Conservation (phyloP, 2,888 invertebrate genomes). For the Strigamia maritima region DNA sequence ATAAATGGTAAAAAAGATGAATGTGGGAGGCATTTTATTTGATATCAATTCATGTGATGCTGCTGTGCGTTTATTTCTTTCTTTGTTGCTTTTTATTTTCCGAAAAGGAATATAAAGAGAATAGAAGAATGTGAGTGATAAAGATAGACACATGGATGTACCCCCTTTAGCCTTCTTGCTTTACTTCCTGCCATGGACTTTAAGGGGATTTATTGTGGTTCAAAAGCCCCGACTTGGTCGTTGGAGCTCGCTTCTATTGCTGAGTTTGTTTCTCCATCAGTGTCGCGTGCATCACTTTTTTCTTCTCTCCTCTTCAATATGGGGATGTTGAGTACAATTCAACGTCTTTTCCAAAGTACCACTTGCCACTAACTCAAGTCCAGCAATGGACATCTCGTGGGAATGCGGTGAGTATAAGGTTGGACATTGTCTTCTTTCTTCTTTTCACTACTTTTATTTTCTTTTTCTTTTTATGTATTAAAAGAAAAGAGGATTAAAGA, state of each 20-base stretch:
- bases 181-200: background rate
- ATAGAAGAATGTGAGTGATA: background rate
- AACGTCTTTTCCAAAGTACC: constrained; percentile 3
- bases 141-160: background rate
- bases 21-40: background rate
- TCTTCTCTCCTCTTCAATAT: background rate
- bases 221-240: background rate
- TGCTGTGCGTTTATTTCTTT: background rate
- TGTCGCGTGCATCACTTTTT: constrained; percentile 7
- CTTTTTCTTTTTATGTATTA: too few species aligned
- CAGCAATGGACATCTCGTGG: constrained; percentile 2
- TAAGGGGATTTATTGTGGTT: background rate
- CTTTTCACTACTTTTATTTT: too few species aligned
- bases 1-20: background rate
- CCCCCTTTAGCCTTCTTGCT: background rate
- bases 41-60: constrained; percentile 1
- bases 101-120: background rate
- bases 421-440: background rate
- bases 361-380: constrained; percentile 7
- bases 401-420: background rate
- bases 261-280: constrained; percentile 4
- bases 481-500: too few species aligned
- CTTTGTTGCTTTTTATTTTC: background rate
- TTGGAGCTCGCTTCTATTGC: background rate
- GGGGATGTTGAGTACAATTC: constrained; percentile 5